phyloP scores from a whole-genome alignment of 23 tunicate species.

The Clavelina lepadiformis region DNA sequence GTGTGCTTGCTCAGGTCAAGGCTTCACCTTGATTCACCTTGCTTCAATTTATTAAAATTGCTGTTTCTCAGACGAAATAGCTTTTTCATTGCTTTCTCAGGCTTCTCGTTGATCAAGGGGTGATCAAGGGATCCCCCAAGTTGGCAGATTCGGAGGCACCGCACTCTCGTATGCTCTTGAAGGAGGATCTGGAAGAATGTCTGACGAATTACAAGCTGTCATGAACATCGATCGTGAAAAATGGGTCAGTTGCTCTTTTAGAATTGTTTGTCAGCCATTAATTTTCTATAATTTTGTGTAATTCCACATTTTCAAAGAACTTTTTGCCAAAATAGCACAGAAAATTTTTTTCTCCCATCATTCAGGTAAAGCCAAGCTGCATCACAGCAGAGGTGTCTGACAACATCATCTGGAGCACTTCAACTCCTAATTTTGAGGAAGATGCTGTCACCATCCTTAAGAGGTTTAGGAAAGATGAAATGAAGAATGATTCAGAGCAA shows the following conservation, averaged over 20 bases:
- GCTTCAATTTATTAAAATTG: too few relatives aligned
- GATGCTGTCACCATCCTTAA: slow-evolving; percentile 86
- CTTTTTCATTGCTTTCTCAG: too few relatives aligned
- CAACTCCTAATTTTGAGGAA: slow-evolving; percentile 61
- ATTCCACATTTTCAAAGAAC: too few relatives aligned
- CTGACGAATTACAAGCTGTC: slow-evolving; percentile 81
- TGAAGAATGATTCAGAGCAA: slow-evolving; percentile 61
- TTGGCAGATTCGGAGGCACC: slow-evolving; percentile 44
- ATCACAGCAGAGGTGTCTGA: slow-evolving; percentile 50
- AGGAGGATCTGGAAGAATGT: slow-evolving; percentile 94
- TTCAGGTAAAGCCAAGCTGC: slow-evolving; percentile 59
- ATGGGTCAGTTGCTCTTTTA: slow-evolving; percentile 71
- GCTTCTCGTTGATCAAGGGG: slow-evolving; percentile 56
- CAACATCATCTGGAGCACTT: slow-evolving; percentile 38
- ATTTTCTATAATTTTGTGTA: too few relatives aligned
- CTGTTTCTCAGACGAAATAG: too few relatives aligned
- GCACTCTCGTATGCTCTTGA: slow-evolving; percentile 95
- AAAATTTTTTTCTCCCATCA: not conserved
- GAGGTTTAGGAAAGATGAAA: slow-evolving; percentile 86
- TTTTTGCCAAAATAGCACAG: not conserved
- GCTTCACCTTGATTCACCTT: too few relatives aligned
- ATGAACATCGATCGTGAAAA: slow-evolving; percentile 26
- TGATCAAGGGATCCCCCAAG: slow-evolving; percentile 69
- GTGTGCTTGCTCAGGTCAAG: too few relatives aligned
- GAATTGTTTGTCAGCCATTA: too few relatives aligned